Percentiles rank a stretch among this genome's conserved stretches.
phyloP scores from a whole-genome alignment of 2,797 vertebrate genomes.

The Sitta carolinensis region DNA sequence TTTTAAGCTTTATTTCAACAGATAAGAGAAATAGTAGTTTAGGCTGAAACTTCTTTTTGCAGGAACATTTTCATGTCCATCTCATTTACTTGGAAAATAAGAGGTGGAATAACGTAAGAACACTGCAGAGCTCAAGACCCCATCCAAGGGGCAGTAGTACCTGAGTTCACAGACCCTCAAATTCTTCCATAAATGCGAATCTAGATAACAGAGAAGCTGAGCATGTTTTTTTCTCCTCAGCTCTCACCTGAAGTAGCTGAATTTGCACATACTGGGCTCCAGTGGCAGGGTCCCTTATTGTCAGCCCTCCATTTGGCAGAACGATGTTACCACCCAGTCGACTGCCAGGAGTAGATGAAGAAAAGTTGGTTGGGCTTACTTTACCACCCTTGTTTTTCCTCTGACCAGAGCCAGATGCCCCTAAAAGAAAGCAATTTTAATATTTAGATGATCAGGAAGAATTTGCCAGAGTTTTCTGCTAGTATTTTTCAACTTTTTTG shows the following conservation, averaged over 20 bases:
- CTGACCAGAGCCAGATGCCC: constrained; percentile 74
- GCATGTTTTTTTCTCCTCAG: background rate
- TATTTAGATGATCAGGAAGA: background rate
- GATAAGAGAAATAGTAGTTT: background rate
- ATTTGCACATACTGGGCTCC: constrained; percentile 90
- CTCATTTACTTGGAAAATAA: background rate
- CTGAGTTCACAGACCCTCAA: background rate
- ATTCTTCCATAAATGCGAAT: background rate
- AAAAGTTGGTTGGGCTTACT: constrained; percentile 49
- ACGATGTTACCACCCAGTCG: constrained; percentile 77
- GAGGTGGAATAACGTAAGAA: background rate
- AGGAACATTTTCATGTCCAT: background rate
- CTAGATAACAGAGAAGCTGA: background rate
- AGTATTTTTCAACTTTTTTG: background rate
- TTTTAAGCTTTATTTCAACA: background rate
- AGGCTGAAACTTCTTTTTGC: background rate
- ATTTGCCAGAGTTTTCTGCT: background rate
- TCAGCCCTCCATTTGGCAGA: constrained; percentile 79
- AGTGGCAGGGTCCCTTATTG: constrained; percentile 82
- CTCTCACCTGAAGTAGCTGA: constrained; percentile 90
- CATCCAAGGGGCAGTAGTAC: background rate
- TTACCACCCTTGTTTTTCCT: constrained; percentile 82
- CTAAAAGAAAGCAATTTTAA: constrained; percentile 62
- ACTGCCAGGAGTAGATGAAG: constrained; percentile 53
- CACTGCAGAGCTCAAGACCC: background rate